These are phyloP conservation scores for Nicator chloris DNA, from an alignment of 2,113 vertebrate species.

Conservation along the genomic window DNA sequence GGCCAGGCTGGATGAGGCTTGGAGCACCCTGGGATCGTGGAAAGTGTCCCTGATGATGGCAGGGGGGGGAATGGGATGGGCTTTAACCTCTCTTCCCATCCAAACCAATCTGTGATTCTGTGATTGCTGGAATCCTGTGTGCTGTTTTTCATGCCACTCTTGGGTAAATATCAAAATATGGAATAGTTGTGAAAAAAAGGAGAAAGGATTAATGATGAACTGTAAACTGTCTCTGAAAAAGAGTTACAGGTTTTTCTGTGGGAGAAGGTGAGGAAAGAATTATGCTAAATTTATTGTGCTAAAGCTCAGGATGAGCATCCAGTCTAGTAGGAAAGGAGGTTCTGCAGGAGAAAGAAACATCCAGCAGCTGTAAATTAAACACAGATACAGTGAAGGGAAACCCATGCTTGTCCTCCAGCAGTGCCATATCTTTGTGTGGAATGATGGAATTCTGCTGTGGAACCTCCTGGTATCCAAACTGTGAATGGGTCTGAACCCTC, in stretches of 20 bases:
- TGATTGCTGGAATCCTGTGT: background rate
- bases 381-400: background rate
- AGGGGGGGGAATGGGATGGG: background rate
- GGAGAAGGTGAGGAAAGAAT: background rate
- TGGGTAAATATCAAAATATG: background rate
- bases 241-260: background rate
- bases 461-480: fast-evolving
- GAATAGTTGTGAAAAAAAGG: background rate
- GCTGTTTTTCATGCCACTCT: background rate
- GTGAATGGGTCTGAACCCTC: background rate
- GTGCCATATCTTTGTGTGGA: background rate
- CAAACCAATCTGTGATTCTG: background rate
- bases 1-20: background rate
- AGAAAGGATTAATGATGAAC: background rate
- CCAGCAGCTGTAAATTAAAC: background rate
- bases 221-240: background rate
- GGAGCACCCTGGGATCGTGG: background rate
- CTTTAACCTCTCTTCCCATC: background rate
- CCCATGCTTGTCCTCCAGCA: background rate
- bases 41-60: background rate
- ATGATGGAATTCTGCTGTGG: background rate
- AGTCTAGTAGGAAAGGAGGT: background rate
- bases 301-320: background rate
- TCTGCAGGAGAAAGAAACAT: background rate
- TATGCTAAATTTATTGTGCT: background rate